Conservation (phyloP, 2,888 invertebrate species). For the Tricholauxania praeusta region DNA sequence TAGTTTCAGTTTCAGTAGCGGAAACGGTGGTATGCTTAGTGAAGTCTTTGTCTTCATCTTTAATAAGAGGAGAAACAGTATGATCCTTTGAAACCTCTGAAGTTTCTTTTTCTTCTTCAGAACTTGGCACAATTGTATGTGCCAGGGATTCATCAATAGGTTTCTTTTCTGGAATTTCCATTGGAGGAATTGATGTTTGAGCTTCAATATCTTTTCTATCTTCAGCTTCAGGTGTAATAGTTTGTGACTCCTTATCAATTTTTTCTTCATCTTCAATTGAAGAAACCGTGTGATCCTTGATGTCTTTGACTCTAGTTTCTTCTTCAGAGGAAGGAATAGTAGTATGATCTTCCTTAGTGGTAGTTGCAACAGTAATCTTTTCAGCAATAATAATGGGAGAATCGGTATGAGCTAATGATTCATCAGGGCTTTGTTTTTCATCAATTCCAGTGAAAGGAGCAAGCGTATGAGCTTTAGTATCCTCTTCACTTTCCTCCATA, state of each 20-base stretch:
- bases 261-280: conserved; percentile 1
- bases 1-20: conserved; percentile 34
- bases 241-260: no score
- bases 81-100: no score
- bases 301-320: background rate
- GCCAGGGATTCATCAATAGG: no score
- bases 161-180: no score
- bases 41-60: conserved; percentile 40
- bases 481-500: no score
- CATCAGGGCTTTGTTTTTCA: background rate
- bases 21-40: conserved; percentile 24
- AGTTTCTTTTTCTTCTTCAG: background rate
- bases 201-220: no score
- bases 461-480: background rate
- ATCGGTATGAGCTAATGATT: background rate
- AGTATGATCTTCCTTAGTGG: background rate
- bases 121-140: no score
- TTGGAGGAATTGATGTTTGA: no score
- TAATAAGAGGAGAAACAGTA: conserved; percentile 27
- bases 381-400: background rate
- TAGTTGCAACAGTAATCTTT: background rate
- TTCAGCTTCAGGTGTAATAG: no score
- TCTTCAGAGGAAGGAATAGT: background rate
- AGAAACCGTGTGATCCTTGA: background rate
- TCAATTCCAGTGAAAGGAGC: background rate